phyloP scores from a whole-genome alignment of 2,888 invertebrate species.

The Xanthorhoe designata region DNA sequence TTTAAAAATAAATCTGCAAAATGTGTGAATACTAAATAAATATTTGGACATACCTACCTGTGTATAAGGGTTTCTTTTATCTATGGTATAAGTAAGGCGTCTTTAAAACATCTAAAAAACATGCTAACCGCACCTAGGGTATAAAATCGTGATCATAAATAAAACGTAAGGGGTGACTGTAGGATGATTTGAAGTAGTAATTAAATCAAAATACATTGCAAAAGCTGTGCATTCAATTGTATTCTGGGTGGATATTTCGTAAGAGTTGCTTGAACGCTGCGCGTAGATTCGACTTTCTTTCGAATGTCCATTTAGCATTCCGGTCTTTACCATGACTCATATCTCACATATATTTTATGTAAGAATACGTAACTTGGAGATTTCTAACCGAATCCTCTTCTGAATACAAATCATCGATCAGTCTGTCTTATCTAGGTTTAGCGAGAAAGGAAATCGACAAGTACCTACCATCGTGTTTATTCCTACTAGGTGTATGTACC shows the following conservation, averaged over 20 bases:
- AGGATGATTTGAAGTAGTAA: no score
- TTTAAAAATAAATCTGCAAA: no score
- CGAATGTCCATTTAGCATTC: slow-evolving; percentile 47
- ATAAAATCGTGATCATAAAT: no score
- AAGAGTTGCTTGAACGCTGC: slow-evolving; percentile 9
- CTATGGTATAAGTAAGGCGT: no score
- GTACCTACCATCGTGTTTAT: neutral
- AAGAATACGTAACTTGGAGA: slow-evolving; percentile 46
- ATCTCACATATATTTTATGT: slow-evolving; percentile 46
- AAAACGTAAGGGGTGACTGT: no score
- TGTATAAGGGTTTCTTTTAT: no score
- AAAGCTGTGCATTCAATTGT: neutral
- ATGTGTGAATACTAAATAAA: no score
- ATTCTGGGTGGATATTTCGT: slow-evolving; percentile 5
- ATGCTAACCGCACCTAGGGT: no score
- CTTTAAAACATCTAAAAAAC: no score
- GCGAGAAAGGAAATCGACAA: neutral
- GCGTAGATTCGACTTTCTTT: slow-evolving; percentile 28
- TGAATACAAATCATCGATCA: slow-evolving; percentile 31
- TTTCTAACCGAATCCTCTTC: slow-evolving; percentile 47
- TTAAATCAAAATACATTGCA: neutral
- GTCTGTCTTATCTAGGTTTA: slow-evolving; percentile 16
- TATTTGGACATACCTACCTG: no score
- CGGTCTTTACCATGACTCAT: slow-evolving; percentile 50
- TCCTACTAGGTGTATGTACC: no score